Percentiles rank a stretch among this genome's conserved stretches.
These are phyloP conservation scores for Mimachlamys varia DNA, from an alignment of 2,888 invertebrate species.

Conservation along the genomic window DNA sequence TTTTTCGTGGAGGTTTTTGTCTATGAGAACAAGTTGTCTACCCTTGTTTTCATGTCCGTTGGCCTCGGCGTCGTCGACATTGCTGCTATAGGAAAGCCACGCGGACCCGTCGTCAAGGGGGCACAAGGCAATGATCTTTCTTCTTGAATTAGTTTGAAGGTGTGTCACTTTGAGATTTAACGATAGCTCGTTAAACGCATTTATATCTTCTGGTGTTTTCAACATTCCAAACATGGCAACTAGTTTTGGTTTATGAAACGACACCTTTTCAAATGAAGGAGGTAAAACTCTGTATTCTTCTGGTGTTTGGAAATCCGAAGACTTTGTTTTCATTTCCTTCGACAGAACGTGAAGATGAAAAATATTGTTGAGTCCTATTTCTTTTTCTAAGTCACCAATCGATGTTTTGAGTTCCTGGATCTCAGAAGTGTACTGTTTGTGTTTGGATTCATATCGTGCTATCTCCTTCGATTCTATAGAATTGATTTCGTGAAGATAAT, in stretches of 20 bases:
- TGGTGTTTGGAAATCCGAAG: constrained; percentile 3
- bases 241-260: not conserved
- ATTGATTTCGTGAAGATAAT: not conserved
- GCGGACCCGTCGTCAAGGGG: not conserved
- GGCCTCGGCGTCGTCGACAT: not conserved
- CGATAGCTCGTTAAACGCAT: not conserved
- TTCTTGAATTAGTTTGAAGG: not conserved
- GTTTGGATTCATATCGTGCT: not conserved
- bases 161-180: not conserved
- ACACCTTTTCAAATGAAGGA: not conserved
- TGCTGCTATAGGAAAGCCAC: not conserved
- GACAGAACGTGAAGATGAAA: not conserved
- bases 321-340: constrained; percentile 10
- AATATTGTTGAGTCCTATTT: not conserved
- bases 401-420: not conserved
- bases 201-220: not conserved
- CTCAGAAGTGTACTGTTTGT: not conserved
- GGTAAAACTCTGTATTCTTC: constrained; percentile 16
- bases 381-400: not conserved
- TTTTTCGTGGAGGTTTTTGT: not conserved
- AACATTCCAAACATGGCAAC: not conserved
- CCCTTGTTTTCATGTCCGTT: not conserved
- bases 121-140: not conserved
- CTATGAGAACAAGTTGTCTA: not conserved
- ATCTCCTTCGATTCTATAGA: not conserved